Evolutionary conservation across 1,140 invertebrate species (phyloP).

Genomic region (Nomia melanderi): DNA sequence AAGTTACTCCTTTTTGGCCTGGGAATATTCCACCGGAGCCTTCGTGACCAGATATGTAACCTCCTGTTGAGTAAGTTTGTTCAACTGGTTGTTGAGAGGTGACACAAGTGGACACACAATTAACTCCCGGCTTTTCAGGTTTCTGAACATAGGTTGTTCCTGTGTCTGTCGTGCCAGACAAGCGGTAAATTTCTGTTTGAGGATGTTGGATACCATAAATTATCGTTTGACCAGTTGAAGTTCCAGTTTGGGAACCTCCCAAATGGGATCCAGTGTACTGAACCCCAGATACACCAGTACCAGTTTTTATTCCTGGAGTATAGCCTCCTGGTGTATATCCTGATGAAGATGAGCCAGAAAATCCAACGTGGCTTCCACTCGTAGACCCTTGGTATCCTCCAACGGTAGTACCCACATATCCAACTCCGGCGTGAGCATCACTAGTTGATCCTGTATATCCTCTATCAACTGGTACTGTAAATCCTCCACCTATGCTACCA

Average conservation of each 20-base stretch:
- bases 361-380: neutral
- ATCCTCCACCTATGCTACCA: conserved; percentile 2
- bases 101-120: neutral
- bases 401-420: conserved; percentile 4
- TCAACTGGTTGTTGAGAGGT: neutral
- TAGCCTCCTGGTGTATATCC: neutral
- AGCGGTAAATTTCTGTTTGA: conserved; percentile 23
- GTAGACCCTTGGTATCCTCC: conserved; percentile 12
- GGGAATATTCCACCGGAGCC: neutral
- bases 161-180: neutral
- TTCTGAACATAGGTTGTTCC: neutral
- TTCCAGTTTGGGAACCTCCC: conserved; percentile 1
- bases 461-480: too few species aligned
- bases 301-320: neutral
- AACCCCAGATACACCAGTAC: neutral
- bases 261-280: conserved; percentile 5
- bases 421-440: neutral
- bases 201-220: neutral
- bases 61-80: neutral
- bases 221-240: neutral
- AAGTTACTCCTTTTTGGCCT: conserved; percentile 3
- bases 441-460: conserved; percentile 14
- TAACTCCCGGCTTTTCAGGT: neutral
- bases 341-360: neutral
- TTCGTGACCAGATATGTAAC: neutral